Percentiles rank a stretch among this genome's conserved stretches.
Evolutionary conservation across 2,888 invertebrate genomes (phyloP).

Genomic region (Vanessa cardui): DNA sequence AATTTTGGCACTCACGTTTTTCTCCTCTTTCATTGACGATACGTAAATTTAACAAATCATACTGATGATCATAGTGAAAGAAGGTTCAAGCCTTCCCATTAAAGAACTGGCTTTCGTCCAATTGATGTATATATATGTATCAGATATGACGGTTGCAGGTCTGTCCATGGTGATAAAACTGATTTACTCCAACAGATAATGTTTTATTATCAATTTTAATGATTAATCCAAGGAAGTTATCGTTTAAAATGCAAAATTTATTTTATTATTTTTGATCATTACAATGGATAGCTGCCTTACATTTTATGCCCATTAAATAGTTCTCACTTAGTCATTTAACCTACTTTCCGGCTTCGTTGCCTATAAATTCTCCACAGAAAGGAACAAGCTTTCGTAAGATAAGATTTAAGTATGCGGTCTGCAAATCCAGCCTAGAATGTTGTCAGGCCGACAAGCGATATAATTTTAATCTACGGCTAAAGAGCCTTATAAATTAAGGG

Average conservation of each 20-base stretch:
- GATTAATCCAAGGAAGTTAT: no score
- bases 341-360: constrained; percentile 30
- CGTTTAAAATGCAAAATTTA: neutral
- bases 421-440: constrained; percentile 31
- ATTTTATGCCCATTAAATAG: constrained; percentile 20
- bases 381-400: constrained; percentile 38
- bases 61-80: no score
- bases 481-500: neutral
- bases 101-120: no score
- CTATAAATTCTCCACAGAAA: constrained; percentile 34
- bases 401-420: constrained; percentile 22
- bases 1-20: no score
- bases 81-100: no score
- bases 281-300: neutral
- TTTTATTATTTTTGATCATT: neutral
- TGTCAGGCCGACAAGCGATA: constrained; percentile 16
- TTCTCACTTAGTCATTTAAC: constrained; percentile 35
- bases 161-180: no score
- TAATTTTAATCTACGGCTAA: constrained; percentile 17
- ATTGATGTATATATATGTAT: no score
- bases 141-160: no score
- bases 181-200: no score
- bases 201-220: no score
- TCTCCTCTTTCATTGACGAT: no score
- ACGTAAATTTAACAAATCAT: no score